Evolutionary conservation across 2,888 invertebrate genomes (phyloP).

Genomic region (Limnephilus lunatus): DNA sequence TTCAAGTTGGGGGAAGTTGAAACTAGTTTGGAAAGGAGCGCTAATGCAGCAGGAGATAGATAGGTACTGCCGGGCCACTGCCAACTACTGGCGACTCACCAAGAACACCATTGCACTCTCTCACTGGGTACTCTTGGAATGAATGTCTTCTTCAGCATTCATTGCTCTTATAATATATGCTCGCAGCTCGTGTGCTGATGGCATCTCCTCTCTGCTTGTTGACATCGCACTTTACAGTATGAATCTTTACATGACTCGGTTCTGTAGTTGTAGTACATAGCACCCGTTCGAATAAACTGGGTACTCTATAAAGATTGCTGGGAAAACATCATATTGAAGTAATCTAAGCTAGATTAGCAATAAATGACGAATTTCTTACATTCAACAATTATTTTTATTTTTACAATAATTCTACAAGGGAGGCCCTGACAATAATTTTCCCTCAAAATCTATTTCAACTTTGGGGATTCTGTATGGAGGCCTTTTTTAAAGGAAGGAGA

Average conservation of each 20-base stretch:
- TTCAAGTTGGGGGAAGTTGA: constrained; percentile 33
- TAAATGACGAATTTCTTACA: too few species aligned
- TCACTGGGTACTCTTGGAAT: background rate
- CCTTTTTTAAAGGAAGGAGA: too few species aligned
- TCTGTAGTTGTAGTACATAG: background rate
- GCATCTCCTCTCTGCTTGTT: background rate
- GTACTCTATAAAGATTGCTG: background rate
- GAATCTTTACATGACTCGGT: background rate
- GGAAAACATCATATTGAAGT: background rate
- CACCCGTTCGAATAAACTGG: background rate
- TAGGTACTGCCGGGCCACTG: background rate
- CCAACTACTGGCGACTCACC: constrained; percentile 32
- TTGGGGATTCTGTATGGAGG: too few species aligned
- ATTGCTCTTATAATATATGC: background rate
- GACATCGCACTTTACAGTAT: background rate
- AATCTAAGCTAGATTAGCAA: too few species aligned
- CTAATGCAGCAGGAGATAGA: constrained; percentile 11
- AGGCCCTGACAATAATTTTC: too few species aligned
- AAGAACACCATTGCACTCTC: constrained; percentile 1
- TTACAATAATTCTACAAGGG: too few species aligned
- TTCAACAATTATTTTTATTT: too few species aligned
- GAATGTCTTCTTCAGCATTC: constrained; percentile 6
- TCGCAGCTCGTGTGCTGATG: background rate
- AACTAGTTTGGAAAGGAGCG: constrained; percentile 28
- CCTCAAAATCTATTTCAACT: too few species aligned